These are phyloP conservation scores for Leptodactylus fuscus DNA, from an alignment of 2,113 vertebrate genomes.

Conservation along the genomic window DNA sequence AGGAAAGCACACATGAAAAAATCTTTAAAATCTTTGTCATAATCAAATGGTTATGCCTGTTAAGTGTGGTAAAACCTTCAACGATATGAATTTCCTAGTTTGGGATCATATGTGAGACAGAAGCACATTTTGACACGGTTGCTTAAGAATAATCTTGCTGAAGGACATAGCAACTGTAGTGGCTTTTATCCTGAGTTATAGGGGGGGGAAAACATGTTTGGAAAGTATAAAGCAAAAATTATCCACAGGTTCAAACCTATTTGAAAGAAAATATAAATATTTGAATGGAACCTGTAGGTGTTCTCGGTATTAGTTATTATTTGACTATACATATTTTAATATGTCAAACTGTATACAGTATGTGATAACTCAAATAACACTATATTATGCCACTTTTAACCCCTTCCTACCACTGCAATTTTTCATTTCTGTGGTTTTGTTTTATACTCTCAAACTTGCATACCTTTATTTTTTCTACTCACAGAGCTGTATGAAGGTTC, in stretches of 20 bases:
- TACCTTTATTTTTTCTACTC: no score
- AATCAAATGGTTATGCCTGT: slow-evolving; percentile 62
- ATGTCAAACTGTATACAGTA: not conserved
- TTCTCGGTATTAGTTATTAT: not conserved
- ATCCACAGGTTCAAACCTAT: slow-evolving; percentile 3
- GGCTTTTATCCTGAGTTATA: slow-evolving; percentile 59
- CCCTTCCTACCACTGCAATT: no score
- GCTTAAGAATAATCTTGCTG: slow-evolving; percentile 60
- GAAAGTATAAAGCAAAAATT: slow-evolving; percentile 62
- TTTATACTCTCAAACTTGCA: no score
- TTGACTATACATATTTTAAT: not conserved
- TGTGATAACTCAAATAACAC: not conserved
- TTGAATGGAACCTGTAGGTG: not conserved
- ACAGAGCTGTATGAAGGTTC: no score
- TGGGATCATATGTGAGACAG: slow-evolving; percentile 56
- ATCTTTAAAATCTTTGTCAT: slow-evolving; percentile 43
- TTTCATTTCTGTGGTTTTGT: no score
- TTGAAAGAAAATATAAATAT: not conserved
- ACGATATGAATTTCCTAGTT: slow-evolving; percentile 60
- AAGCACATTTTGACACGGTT: slow-evolving; percentile 62
- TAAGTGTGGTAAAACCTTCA: slow-evolving; percentile 60
- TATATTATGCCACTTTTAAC: no score
- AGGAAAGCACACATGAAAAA: slow-evolving; percentile 46
- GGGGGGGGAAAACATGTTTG: slow-evolving; percentile 60
- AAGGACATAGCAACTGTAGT: slow-evolving; percentile 59